These are phyloP conservation scores for Rostratula benghalensis DNA, from an alignment of 2,113 vertebrate species.

Conservation along the genomic window DNA sequence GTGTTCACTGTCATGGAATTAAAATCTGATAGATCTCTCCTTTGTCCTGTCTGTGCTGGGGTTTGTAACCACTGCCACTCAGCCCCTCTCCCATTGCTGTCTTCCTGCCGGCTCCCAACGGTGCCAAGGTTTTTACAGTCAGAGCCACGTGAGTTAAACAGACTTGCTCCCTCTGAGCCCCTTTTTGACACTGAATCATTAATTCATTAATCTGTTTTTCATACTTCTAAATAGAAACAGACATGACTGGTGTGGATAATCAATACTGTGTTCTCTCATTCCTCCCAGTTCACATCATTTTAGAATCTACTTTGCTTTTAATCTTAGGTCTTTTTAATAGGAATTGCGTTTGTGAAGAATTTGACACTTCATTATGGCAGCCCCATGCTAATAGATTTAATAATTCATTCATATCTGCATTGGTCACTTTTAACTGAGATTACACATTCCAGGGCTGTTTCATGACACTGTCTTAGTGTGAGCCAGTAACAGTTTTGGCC, in stretches of 20 bases:
- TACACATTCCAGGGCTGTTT: neutral
- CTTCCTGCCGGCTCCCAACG: neutral
- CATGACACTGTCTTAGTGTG: neutral
- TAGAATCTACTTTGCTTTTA: neutral
- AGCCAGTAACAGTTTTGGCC: neutral
- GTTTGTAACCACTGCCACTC: neutral
- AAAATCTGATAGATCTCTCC: neutral
- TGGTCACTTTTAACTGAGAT: constrained; percentile 37
- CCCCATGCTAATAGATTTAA: constrained; percentile 31
- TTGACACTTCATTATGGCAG: constrained; percentile 40
- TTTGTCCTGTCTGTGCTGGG: too few species aligned
- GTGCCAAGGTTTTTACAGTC: neutral
- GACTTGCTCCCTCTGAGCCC: constrained; percentile 47
- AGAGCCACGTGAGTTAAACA: neutral
- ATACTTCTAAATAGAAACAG: constrained; percentile 77
- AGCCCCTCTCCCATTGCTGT: neutral
- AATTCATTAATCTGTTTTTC: constrained; percentile 81
- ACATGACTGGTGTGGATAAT: constrained; percentile 76
- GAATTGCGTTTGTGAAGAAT: constrained; percentile 38
- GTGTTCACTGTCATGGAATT: neutral
- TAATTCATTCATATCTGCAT: constrained; percentile 64
- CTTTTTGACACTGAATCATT: constrained; percentile 67
- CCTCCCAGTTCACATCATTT: constrained; percentile 69
- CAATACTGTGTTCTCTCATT: constrained; percentile 71
- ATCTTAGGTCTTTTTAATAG: neutral